phyloP scores from a whole-genome alignment of 2,797 vertebrate species.

The Crenichthys baileyi region DNA sequence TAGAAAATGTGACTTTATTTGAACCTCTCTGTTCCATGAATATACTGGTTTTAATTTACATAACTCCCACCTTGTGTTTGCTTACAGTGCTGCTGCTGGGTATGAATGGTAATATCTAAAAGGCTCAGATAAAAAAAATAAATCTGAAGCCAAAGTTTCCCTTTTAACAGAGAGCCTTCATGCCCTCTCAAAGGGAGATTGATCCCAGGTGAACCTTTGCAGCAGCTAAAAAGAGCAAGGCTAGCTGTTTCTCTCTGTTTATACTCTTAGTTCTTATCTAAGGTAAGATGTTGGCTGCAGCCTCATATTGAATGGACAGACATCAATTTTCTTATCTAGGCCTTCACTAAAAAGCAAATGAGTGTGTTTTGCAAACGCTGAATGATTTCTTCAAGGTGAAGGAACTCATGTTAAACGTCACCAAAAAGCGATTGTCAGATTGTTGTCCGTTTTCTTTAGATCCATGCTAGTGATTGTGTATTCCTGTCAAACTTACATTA shows the following conservation, averaged over 20 bases:
- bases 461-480: slow-evolving; percentile 17
- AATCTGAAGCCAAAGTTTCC: not conserved
- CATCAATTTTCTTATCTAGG: slow-evolving; percentile 46
- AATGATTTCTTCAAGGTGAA: slow-evolving; percentile 34
- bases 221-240: slow-evolving; percentile 17
- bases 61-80: not conserved
- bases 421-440: slow-evolving; percentile 23
- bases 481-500: slow-evolving; percentile 31
- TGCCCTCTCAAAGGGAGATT: slow-evolving; percentile 11
- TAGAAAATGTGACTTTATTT: no score
- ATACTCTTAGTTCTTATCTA: slow-evolving; percentile 30
- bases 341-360: slow-evolving; percentile 26
- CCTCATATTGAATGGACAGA: slow-evolving; percentile 33
- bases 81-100: not conserved
- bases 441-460: slow-evolving; percentile 14
- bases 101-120: slow-evolving; percentile 7
- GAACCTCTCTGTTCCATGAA: not conserved
- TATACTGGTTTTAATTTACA: not conserved
- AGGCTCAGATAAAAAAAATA: not conserved
- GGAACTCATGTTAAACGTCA: slow-evolving; percentile 26
- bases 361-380: slow-evolving; percentile 25
- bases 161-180: slow-evolving; percentile 7
- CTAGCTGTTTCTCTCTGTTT: slow-evolving; percentile 21
- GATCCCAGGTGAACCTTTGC: slow-evolving; percentile 20
- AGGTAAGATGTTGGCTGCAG: slow-evolving; percentile 36